These are phyloP conservation scores for Chanos chanos DNA, from an alignment of 2,797 vertebrate genomes.

Conservation along the genomic window DNA sequence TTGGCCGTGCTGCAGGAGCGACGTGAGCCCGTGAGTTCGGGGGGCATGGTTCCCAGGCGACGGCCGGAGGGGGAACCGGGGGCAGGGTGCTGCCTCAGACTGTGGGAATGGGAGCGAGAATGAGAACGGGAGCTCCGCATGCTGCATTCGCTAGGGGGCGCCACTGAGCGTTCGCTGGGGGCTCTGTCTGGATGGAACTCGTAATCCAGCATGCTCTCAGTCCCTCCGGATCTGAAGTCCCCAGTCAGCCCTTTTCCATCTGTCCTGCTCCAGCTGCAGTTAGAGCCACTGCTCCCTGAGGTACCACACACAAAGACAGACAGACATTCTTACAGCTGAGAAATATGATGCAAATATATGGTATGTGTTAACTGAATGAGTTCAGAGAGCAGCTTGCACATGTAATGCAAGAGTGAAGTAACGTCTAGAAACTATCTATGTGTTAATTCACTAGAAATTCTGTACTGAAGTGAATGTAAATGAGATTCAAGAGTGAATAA, in stretches of 20 bases:
- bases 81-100: constrained; percentile 73
- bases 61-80: constrained; percentile 86
- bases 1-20: constrained; percentile 97
- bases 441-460: background rate
- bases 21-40: constrained; percentile 94
- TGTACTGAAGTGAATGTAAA: background rate
- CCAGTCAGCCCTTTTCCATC: constrained; percentile 66
- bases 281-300: constrained; percentile 92
- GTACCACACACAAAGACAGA: constrained; percentile 18
- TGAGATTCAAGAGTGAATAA: background rate
- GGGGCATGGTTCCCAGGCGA: constrained; percentile 87
- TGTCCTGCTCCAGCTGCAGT: constrained; percentile 89
- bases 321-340: no score
- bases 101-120: constrained; percentile 86
- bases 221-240: constrained; percentile 82
- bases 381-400: no score
- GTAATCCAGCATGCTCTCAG: constrained; percentile 76
- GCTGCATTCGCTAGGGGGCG: constrained; percentile 85
- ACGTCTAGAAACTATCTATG: background rate
- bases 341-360: background rate
- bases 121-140: constrained; percentile 81
- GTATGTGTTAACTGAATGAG: background rate
- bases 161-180: constrained; percentile 78
- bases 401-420: background rate
- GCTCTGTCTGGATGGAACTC: constrained; percentile 85